phyloP scores from a whole-genome alignment of 2,888 invertebrate species.

The Boloria selene region DNA sequence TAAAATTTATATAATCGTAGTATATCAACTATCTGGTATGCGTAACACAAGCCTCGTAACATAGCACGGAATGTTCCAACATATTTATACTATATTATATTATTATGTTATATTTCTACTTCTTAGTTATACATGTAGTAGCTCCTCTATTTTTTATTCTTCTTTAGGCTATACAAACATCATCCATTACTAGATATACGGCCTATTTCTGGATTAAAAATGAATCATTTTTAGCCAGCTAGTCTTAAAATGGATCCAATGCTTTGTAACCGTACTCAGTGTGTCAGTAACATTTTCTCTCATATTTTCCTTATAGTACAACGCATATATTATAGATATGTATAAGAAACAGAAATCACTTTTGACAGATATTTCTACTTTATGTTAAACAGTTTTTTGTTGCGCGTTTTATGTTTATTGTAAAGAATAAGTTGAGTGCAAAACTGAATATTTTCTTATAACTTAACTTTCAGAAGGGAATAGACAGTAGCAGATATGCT shows the following conservation, averaged over 20 bases:
- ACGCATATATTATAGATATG: conserved; percentile 18
- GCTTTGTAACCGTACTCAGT: neutral
- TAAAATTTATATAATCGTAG: too few relatives aligned
- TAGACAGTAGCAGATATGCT: too few relatives aligned
- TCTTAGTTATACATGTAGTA: too few relatives aligned
- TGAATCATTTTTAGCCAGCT: neutral
- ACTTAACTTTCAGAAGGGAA: neutral
- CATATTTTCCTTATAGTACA: conserved; percentile 12
- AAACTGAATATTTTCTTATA: conserved; percentile 3
- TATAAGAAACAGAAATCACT: conserved; percentile 23
- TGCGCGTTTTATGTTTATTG: conserved; percentile 28
- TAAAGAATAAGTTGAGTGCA: conserved; percentile 16
- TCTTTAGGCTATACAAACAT: too few relatives aligned
- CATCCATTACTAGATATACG: too few relatives aligned
- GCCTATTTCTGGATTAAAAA: neutral
- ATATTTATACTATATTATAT: too few relatives aligned
- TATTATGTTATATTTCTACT: too few relatives aligned
- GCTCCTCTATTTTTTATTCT: too few relatives aligned
- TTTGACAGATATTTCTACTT: conserved; percentile 34
- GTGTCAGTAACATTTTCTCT: neutral
- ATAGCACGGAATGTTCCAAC: too few relatives aligned
- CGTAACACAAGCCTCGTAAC: too few relatives aligned
- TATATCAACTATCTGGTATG: too few relatives aligned
- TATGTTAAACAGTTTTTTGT: conserved; percentile 25
- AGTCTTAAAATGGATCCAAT: conserved; percentile 14